phyloP scores from a whole-genome alignment of 2,888 invertebrate species.

The Drosophila sordidula region DNA sequence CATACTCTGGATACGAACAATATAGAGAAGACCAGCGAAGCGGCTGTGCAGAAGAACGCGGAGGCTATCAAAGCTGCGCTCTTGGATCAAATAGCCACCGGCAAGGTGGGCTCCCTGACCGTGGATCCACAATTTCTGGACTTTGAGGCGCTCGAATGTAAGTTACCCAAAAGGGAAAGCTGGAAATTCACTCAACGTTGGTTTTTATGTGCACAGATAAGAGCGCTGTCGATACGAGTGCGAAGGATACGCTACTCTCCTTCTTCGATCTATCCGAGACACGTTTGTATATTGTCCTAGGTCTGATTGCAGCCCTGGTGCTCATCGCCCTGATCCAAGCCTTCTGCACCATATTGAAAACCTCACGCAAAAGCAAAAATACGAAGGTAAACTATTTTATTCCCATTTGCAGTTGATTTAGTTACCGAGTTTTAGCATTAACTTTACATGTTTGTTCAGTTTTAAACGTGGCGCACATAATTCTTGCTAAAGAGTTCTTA shows the following conservation, averaged over 20 bases:
- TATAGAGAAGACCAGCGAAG: constrained; percentile 60
- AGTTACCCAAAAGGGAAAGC: constrained; percentile 80
- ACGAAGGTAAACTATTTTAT: constrained; percentile 88
- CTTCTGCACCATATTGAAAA: constrained; percentile 91
- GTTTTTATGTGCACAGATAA: constrained; percentile 59
- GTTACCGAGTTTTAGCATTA: constrained; percentile 30
- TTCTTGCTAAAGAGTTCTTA: constrained; percentile 23
- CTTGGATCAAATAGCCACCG: constrained; percentile 89
- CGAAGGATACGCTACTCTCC: constrained; percentile 83
- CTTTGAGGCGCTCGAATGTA: constrained; percentile 90
- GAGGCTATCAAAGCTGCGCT: constrained; percentile 87
- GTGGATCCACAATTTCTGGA: constrained; percentile 93
- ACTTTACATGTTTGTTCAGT: constrained; percentile 33
- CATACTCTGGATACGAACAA: constrained; percentile 84
- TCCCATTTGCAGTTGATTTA: background rate
- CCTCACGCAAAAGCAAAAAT: constrained; percentile 87
- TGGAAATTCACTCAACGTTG: too few relatives aligned
- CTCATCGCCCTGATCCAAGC: constrained; percentile 93
- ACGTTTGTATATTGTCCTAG: constrained; percentile 93
- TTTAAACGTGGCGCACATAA: constrained; percentile 37
- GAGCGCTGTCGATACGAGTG: constrained; percentile 61
- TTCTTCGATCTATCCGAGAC: constrained; percentile 90
- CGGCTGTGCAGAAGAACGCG: constrained; percentile 73
- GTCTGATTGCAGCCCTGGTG: constrained; percentile 92
- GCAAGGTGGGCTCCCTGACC: constrained; percentile 91